Evolutionary conservation across 2,113 vertebrate species (phyloP), one percentile per base, ranked within the genome.

Genomic region (Chascanopsetta lugubris): DNA sequence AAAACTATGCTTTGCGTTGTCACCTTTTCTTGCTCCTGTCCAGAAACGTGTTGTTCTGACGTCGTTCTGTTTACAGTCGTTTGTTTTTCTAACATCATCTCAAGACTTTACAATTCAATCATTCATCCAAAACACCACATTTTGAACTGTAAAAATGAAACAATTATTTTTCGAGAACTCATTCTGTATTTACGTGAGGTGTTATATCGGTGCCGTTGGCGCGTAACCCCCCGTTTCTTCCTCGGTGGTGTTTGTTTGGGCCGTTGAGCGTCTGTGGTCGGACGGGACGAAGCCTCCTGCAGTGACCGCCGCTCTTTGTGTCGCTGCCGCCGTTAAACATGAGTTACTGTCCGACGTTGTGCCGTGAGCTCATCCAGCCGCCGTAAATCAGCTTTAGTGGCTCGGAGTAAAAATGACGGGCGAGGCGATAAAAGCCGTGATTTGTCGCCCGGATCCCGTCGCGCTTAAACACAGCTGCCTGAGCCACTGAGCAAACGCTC

Each of bases 351-450:
- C 59, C 15, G 54, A 50, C 49, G 65, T 59, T 40, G 45, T 54
- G 36, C 38, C 62, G 36, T 61, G 46, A 58, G 56, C 36, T 83
- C 57, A 75, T 56, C 36, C 26, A 61, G 57, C 27, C 40, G 59
- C 27, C 51, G 40, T 85, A 59, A 69, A 72, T 85, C 68, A 40
- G 1, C 27, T 72, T 75, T 67, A 83, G 38, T 63, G 57, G 47
- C 20, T n/a, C 36, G 6, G 45, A 42, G 51, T 85, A 69, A 77
- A 83, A 83, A 63, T 30, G 76, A 54, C 76, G 57, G 21, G 30
- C 2, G 2, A n/a, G 24, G 63, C 57, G 56, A 62, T 78, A 67
- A 69, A 80, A 78, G 2, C 4, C 2, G 30, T 69, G 67, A 83
- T 83, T 85, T 80, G 70, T 62, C 32, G 26, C 38, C 49, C 30